Conservation (phyloP, 2,888 invertebrate genomes). For the Drosophila pseudotakahashii region DNA sequence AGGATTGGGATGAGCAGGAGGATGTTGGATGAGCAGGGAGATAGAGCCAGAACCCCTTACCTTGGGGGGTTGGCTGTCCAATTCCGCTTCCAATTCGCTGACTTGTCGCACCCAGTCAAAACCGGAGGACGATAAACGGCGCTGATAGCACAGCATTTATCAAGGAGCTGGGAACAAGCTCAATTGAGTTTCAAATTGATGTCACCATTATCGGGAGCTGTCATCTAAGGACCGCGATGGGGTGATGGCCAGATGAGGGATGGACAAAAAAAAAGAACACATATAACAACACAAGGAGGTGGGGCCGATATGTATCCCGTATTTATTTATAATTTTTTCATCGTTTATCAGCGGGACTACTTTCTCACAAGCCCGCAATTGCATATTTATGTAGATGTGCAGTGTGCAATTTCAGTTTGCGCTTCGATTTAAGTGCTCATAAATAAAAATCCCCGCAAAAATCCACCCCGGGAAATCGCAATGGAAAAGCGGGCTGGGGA, state of each 20-base stretch:
- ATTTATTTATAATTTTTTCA: slow-evolving; percentile 75
- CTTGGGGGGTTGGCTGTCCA: slow-evolving; percentile 28
- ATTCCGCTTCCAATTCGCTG: slow-evolving; percentile 69
- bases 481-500: background rate
- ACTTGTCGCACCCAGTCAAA: slow-evolving; percentile 73
- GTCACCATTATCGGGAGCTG: slow-evolving; percentile 82
- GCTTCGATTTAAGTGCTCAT: slow-evolving; percentile 78
- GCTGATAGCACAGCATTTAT: slow-evolving; percentile 75
- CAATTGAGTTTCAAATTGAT: slow-evolving; percentile 84
- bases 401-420: slow-evolving; percentile 76
- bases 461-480: slow-evolving; percentile 48
- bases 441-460: slow-evolving; percentile 67
- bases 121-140: slow-evolving; percentile 68
- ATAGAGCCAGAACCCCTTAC: slow-evolving; percentile 46
- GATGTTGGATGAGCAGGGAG: background rate
- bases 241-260: slow-evolving; percentile 29
- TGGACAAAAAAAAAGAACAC: slow-evolving; percentile 5
- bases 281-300: slow-evolving; percentile 15
- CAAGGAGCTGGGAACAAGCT: slow-evolving; percentile 57
- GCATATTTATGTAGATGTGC: slow-evolving; percentile 80
- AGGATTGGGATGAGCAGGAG: slow-evolving; percentile 15
- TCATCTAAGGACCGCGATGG: slow-evolving; percentile 73
- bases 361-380: slow-evolving; percentile 74
- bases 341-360: slow-evolving; percentile 71
- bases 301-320: slow-evolving; percentile 44